Conservation (phyloP, 2,888 invertebrate species). For the Scaptomyza reducta region DNA sequence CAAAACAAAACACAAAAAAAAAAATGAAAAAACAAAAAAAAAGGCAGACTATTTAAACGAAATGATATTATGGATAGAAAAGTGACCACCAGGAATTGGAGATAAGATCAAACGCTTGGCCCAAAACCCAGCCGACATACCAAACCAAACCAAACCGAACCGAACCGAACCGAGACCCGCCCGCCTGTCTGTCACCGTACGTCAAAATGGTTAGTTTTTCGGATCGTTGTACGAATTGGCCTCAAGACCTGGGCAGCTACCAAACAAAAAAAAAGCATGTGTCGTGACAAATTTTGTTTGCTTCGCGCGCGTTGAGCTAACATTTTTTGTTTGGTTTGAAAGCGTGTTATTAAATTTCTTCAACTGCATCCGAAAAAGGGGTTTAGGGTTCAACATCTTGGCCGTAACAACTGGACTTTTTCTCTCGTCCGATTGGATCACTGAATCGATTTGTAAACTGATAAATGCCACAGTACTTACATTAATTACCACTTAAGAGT, state of each 20-base stretch:
- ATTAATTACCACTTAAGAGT: slow-evolving; percentile 80
- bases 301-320: slow-evolving; percentile 70
- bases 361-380: background rate
- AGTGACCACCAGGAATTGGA: slow-evolving; percentile 82
- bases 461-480: slow-evolving; percentile 74
- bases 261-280: slow-evolving; percentile 53
- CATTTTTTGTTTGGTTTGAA: slow-evolving; percentile 62
- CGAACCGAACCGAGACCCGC: slow-evolving; percentile 41
- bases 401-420: slow-evolving; percentile 20
- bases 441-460: slow-evolving; percentile 73
- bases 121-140: slow-evolving; percentile 35
- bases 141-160: slow-evolving; percentile 27
- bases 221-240: slow-evolving; percentile 36
- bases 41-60: slow-evolving; percentile 77
- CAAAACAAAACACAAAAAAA: slow-evolving; percentile 62
- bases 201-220: slow-evolving; percentile 57
- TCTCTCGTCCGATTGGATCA: slow-evolving; percentile 62
- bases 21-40: slow-evolving; percentile 35
- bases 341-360: slow-evolving; percentile 77
- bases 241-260: slow-evolving; percentile 22
- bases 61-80: slow-evolving; percentile 81
- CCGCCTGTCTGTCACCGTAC: slow-evolving; percentile 78
- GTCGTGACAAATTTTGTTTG: slow-evolving; percentile 81
- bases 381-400: slow-evolving; percentile 19
- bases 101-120: slow-evolving; percentile 78